Evolutionary conservation across 1,140 invertebrate species (phyloP).

Genomic region (Ostrea edulis): DNA sequence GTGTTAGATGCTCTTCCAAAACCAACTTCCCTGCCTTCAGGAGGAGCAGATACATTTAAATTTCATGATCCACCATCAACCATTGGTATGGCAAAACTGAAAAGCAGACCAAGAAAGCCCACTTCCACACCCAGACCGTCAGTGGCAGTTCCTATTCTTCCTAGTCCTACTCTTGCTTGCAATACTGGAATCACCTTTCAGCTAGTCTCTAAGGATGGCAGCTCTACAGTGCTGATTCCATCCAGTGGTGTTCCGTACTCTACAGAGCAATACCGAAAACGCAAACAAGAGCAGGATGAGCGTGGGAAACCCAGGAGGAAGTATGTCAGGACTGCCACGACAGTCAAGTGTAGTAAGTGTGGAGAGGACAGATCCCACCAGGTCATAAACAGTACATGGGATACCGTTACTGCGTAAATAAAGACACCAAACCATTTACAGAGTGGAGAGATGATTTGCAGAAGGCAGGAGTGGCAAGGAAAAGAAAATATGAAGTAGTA

Average conservation of each 20-base stretch:
- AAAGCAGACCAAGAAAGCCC: conserved; percentile 7
- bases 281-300: conserved; percentile 11
- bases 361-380: conserved; percentile 45
- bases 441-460: conserved; percentile 41
- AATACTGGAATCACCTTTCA: background rate
- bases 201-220: background rate
- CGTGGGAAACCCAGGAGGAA: conserved; percentile 8
- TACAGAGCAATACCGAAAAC: conserved; percentile 6
- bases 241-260: background rate
- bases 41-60: background rate
- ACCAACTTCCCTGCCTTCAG: background rate
- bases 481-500: conserved; percentile 57
- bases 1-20: background rate
- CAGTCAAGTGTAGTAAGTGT: conserved; percentile 48
- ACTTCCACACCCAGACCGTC: background rate
- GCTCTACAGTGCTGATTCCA: conserved; percentile 9
- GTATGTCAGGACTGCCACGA: conserved; percentile 13
- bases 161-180: background rate
- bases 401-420: conserved; percentile 36
- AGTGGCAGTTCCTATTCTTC: background rate
- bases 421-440: conserved; percentile 26
- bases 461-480: conserved; percentile 38
- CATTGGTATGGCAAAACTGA: conserved; percentile 46
- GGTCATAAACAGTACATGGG: conserved; percentile 51
- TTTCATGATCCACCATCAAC: conserved; percentile 32